phyloP scores from a whole-genome alignment of 2,888 invertebrate species.

The Tenthredo amoena region DNA sequence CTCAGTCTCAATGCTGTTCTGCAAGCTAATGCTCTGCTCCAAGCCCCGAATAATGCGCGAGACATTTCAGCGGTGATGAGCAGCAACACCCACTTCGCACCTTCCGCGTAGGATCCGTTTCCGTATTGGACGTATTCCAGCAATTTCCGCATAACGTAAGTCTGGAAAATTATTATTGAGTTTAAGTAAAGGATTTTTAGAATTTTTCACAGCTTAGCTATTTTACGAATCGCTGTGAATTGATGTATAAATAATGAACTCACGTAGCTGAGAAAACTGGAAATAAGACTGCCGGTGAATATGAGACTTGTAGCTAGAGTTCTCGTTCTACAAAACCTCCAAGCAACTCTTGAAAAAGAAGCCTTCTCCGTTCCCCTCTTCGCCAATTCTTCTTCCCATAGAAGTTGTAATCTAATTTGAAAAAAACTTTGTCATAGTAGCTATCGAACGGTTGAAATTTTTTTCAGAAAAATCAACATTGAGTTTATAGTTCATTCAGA shows the following conservation, averaged over 20 bases:
- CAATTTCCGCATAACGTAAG: conserved; percentile 77
- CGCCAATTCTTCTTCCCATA: conserved; percentile 80
- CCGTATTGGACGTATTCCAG: conserved; percentile 76
- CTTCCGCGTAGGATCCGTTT: conserved; percentile 74
- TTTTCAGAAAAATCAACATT: too few species aligned
- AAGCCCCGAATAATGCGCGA: conserved; percentile 78
- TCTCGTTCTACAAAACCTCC: conserved; percentile 79
- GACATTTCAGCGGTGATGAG: conserved; percentile 78
- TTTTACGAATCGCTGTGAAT: neutral
- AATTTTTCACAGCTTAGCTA: neutral
- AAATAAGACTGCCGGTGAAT: conserved; percentile 74
- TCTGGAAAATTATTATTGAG: conserved; percentile 68
- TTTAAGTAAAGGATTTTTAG: neutral
- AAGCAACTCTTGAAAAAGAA: conserved; percentile 78
- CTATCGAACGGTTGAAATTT: neutral
- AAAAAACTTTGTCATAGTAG: neutral
- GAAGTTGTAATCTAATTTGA: conserved; percentile 76
- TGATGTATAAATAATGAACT: conserved; percentile 63
- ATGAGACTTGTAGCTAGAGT: conserved; percentile 76
- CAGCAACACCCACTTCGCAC: conserved; percentile 78
- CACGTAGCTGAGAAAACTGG: conserved; percentile 80
- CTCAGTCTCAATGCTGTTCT: conserved; percentile 75
- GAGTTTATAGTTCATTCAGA: too few species aligned
- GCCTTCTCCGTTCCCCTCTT: conserved; percentile 77
- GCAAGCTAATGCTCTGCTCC: conserved; percentile 80